These are phyloP conservation scores for Molanna angustata DNA, from an alignment of 2,888 invertebrate genomes.

Conservation along the genomic window DNA sequence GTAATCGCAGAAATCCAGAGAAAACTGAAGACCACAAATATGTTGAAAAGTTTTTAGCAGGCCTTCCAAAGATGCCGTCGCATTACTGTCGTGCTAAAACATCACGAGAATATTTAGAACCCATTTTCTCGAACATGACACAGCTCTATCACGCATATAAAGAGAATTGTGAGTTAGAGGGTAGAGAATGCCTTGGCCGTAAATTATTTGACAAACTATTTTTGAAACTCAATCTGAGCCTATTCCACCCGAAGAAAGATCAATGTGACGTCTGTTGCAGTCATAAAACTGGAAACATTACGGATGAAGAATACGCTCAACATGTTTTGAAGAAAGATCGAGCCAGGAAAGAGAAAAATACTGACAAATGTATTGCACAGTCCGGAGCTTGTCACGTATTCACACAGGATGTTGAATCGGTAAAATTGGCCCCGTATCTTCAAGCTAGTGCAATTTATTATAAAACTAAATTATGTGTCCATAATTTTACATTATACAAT, in stretches of 20 bases:
- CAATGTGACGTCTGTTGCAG: conserved; percentile 7
- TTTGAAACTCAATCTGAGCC: background rate
- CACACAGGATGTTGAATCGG: conserved; percentile 1
- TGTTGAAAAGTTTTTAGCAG: background rate
- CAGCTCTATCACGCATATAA: conserved; percentile 1
- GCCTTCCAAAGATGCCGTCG: conserved; percentile 3
- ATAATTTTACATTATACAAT: conserved; percentile 4
- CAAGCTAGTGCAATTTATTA: conserved; percentile 5
- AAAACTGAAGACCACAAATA: background rate
- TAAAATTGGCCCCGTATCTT: background rate
- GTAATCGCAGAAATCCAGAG: background rate
- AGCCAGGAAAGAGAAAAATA: conserved; percentile 3
- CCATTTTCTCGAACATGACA: background rate
- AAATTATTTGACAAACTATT: background rate
- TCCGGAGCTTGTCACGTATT: background rate
- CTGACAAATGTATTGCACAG: background rate
- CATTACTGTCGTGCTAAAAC: conserved; percentile 4
- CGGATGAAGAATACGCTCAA: background rate
- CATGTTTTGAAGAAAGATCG: background rate
- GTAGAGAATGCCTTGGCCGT: background rate
- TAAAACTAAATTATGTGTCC: conserved; percentile 6
- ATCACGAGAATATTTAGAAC: conserved; percentile 6
- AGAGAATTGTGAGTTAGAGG: background rate
- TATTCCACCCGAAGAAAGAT: conserved; percentile 10
- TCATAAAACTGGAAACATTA: conserved; percentile 3